Evolutionary conservation across 2,797 vertebrate species (phyloP).

Genomic region (Peromyscus eremicus): DNA sequence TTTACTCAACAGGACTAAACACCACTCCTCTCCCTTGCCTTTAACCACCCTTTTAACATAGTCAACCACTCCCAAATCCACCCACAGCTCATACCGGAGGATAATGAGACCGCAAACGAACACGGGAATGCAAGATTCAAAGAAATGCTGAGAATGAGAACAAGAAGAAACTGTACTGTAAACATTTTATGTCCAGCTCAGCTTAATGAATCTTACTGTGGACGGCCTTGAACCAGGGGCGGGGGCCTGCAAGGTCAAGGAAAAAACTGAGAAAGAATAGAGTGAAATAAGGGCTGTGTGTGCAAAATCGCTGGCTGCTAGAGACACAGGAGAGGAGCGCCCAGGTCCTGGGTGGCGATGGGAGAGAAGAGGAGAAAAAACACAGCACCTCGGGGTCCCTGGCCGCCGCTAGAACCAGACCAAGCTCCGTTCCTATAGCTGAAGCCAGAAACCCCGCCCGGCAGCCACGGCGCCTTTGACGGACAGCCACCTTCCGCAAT

Average conservation of each 20-base stretch:
- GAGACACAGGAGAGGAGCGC: not conserved
- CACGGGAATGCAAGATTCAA: constrained; percentile 33
- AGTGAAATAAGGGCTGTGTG: not conserved
- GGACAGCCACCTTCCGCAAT: constrained; percentile 54
- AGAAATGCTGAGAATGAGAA: constrained; percentile 45
- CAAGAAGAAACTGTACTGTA: constrained; percentile 17
- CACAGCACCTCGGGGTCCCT: not conserved
- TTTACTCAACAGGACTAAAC: not conserved
- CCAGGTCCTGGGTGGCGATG: not conserved
- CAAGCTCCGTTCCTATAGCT: not conserved
- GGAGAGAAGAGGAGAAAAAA: not conserved
- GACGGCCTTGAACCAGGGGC: not conserved
- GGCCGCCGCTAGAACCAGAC: not conserved
- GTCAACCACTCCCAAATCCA: constrained; percentile 53
- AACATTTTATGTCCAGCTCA: constrained; percentile 11
- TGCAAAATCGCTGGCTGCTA: constrained; percentile 12
- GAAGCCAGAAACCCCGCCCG: constrained; percentile 25
- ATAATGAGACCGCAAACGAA: not conserved
- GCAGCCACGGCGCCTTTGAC: not conserved
- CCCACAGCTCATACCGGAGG: constrained; percentile 8
- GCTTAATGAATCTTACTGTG: not conserved
- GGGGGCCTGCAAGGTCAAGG: not conserved
- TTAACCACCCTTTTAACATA: not conserved
- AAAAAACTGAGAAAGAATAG: not conserved
- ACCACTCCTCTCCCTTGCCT: constrained; percentile 26